phyloP scores from a whole-genome alignment of 2,113 vertebrate species.

The Muntiacus reevesi region DNA sequence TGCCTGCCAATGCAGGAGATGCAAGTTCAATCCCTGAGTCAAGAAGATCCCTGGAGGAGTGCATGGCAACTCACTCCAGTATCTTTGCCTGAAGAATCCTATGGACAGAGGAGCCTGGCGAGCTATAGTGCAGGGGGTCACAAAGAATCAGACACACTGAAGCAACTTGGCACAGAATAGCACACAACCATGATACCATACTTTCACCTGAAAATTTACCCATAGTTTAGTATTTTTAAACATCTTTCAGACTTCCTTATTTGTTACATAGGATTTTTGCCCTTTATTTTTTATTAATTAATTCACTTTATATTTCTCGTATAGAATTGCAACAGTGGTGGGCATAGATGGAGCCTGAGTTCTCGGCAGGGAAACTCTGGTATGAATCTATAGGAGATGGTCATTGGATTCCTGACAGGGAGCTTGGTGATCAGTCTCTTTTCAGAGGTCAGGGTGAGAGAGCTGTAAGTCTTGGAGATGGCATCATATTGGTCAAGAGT shows the following conservation, averaged over 20 bases:
- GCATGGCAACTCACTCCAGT: background rate
- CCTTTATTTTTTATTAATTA: background rate
- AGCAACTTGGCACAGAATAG: background rate
- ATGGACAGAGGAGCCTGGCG: background rate
- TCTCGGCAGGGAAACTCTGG: background rate
- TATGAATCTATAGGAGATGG: background rate
- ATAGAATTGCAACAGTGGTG: background rate
- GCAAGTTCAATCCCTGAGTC: background rate
- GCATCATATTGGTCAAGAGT: background rate
- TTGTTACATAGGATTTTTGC: background rate
- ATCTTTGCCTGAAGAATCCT: background rate
- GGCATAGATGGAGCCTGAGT: background rate
- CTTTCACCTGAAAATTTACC: background rate
- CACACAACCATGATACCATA: background rate
- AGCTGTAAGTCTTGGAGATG: background rate
- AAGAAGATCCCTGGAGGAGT: background rate
- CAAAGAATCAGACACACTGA: background rate
- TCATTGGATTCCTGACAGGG: background rate
- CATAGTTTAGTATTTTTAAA: background rate
- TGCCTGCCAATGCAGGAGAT: background rate
- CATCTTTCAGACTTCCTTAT: background rate
- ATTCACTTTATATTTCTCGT: background rate
- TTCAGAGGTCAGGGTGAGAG: background rate
- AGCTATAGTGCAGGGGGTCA: background rate
- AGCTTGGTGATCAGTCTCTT: background rate